These are phyloP conservation scores for Meloidogyne floridensis DNA, from an alignment of 1,140 invertebrate species.

Conservation along the genomic window DNA sequence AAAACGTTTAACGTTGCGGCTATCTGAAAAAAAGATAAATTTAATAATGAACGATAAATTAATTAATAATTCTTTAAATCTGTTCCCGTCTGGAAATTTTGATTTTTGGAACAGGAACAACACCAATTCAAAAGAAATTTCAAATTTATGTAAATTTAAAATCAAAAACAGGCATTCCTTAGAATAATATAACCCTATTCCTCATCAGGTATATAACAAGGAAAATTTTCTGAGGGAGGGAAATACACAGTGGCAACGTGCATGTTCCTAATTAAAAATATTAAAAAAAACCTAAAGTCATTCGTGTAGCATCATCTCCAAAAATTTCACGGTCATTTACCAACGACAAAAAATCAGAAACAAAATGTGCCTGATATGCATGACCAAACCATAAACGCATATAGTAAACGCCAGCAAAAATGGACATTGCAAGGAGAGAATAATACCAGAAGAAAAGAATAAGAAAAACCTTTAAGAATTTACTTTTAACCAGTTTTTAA, in stretches of 20 bases:
- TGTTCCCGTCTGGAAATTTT: too few species aligned
- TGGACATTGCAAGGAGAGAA: slow-evolving; percentile 3
- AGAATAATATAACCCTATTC: too few species aligned
- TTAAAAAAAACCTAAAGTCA: neutral
- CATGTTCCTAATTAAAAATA: slow-evolving; percentile 20
- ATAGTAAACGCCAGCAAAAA: neutral
- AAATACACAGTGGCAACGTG: too few species aligned
- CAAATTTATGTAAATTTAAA: too few species aligned
- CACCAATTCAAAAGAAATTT: too few species aligned
- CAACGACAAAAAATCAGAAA: neutral
- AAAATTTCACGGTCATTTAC: neutral
- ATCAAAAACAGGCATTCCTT: too few species aligned
- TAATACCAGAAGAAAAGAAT: slow-evolving; percentile 30
- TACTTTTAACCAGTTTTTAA: neutral
- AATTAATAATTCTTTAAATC: too few species aligned
- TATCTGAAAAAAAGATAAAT: neutral
- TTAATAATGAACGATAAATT: too few species aligned
- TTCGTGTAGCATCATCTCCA: neutral
- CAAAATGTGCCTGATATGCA: neutral
- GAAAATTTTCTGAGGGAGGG: too few species aligned
- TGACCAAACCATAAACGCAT: neutral
- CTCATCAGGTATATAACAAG: too few species aligned
- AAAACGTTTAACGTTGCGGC: slow-evolving; percentile 7
- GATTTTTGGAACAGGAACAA: too few species aligned
- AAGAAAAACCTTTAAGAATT: slow-evolving; percentile 12